Evolutionary conservation across 2,888 invertebrate species (phyloP).

Genomic region (Euproctis similis): DNA sequence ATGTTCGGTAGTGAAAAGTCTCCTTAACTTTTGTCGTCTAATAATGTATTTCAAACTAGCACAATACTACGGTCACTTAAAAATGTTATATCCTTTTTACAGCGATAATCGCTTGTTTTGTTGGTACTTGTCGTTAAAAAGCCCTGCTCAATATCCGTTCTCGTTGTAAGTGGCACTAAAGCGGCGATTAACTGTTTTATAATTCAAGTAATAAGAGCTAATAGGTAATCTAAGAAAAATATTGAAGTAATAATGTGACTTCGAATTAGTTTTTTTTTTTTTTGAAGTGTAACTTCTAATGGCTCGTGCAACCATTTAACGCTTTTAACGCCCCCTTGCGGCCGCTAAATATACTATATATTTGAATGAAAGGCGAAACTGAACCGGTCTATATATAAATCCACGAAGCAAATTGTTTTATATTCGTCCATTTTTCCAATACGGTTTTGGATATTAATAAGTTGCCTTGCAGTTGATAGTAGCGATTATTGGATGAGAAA

Average conservation of each 20-base stretch:
- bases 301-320: no score
- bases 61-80: slow-evolving; percentile 17
- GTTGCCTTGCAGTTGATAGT: no score
- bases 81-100: slow-evolving; percentile 32
- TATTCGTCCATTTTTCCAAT: no score
- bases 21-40: slow-evolving; percentile 23
- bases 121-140: slow-evolving; percentile 41
- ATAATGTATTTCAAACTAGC: slow-evolving; percentile 31
- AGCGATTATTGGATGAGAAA: no score
- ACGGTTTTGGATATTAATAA: no score
- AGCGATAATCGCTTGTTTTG: slow-evolving; percentile 46
- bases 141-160: slow-evolving; percentile 41
- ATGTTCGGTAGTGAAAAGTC: slow-evolving; percentile 9
- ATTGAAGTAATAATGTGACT: slow-evolving; percentile 9
- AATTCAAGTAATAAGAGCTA: slow-evolving; percentile 27
- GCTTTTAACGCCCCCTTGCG: no score
- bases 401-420: no score
- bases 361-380: no score
- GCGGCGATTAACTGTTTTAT: slow-evolving; percentile 39
- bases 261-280: no score
- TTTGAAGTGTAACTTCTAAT: no score
- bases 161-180: slow-evolving; percentile 44
- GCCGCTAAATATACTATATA: no score
- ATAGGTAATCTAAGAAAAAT: slow-evolving; percentile 12
- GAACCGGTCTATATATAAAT: no score